Evolutionary conservation across 92 coral and sea anemone genomes (phyloP), one percentile per base, ranked within the genome.

Genomic region (Porites divaricata): DNA sequence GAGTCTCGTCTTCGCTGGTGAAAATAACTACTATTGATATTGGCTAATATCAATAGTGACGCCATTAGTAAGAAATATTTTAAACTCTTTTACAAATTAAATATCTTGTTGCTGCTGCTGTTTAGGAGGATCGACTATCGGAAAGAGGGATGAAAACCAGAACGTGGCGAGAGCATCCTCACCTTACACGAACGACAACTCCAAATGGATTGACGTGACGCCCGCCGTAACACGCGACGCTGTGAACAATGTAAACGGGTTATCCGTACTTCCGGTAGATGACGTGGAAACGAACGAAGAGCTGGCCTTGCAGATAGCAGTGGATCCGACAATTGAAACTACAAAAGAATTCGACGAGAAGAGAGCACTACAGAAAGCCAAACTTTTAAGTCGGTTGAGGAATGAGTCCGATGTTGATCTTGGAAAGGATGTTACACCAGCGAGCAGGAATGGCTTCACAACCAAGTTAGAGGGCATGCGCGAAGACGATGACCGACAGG

Each of bases 391-490:
- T 63, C 95, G 93, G 77, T 66, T 91, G 72, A 79, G 86, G 83
- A 87, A 86, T 35, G 92, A 87, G 61, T 62, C 81, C 17, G 67
- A 67, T 76, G 86, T 74, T 84, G 91, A 90, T 76, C 72, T 79
- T 51, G 77, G 71, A 22, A 57, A 75, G 23, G 87, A 78, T 70
- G 63, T 84, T 69, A 64, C 62, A 54, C 90, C 68, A 14, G 80
- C 48, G 9, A 53, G 74, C 70, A 62, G 74, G n/a, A 69, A 70
- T 69, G 87, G 62, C 24, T 63, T 49, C 85, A 51, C 49, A 11
- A 4, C 77, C 26, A 93, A 82, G 80, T 79, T 93, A 59, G 98
- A 97, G 45, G 98, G 97, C 84, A 95, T 93, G 93, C 98, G 99
- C 54, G 92, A 90, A 56, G 95, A 88, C 17, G 91, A 91, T 83